Evolutionary conservation across 2,888 invertebrate species (phyloP), one percentile per base, ranked within the genome.

Genomic region (Hydriomena furcata): DNA sequence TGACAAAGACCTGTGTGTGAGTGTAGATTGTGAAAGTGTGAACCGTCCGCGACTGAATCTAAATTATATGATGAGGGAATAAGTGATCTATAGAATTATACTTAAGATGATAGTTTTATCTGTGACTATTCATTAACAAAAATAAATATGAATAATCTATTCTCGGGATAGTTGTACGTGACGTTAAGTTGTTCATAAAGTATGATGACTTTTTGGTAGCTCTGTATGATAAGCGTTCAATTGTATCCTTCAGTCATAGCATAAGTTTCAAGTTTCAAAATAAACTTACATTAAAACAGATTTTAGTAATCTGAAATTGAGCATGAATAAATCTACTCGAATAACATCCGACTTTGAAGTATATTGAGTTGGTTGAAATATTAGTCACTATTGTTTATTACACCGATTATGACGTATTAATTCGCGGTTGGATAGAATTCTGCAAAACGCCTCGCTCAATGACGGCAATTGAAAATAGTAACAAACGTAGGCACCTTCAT

Each of bases 41-140:
- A 64, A 61, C 72, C 73, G 70, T 75, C 71, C 72, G 66, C 53
- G 66, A 60, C 58, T 65, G 55, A 63, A 42, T 55, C 21, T 36
- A 35, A 32, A 24, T 23, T 23, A 36, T 11, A 17, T 3, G 44
- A 46, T 45, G 25, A 3, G 17, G 17, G 17, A 17, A 3, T 38
- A 38, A 42, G 48, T 42, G 36, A 37, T 35, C 12, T 28, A 10
- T 17, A 47, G 23, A 38, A 36, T 17, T 5, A 30, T 40, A 38
- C 20, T 28, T 20, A 6, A 27, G 8, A 13, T 17, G 11, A 17
- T 25, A 38, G n/a, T n/a, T n/a, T n/a, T n/a, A n/a, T n/a, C n/a
- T n/a, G n/a, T n/a, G n/a, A n/a, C n/a, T n/a, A n/a, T n/a, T n/a
- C n/a, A n/a, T n/a, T n/a, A n/a, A n/a, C n/a, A n/a, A n/a, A n/a